These are phyloP conservation scores for Apotomis capreana DNA, from an alignment of 2,888 invertebrate species.

Conservation along the genomic window DNA sequence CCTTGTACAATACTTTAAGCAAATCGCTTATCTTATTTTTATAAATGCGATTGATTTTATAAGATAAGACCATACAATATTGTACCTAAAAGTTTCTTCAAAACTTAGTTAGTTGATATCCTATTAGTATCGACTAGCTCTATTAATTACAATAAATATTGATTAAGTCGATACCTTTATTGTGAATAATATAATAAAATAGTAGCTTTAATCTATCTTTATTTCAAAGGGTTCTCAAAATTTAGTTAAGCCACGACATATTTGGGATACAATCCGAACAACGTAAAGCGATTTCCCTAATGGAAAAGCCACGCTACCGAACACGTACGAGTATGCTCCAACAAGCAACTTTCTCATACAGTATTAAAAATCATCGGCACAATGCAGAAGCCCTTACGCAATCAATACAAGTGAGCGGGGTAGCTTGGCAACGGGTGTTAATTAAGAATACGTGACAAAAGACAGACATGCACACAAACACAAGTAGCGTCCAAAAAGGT, in stretches of 20 bases:
- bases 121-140: too few relatives aligned
- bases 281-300: conserved; percentile 37
- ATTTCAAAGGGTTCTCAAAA: not conserved
- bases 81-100: not conserved
- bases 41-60: not conserved
- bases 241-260: conserved; percentile 12
- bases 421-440: conserved; percentile 76
- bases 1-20: conserved; percentile 32
- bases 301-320: conserved; percentile 32
- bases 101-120: not conserved
- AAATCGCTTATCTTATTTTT: conserved; percentile 23
- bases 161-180: not conserved
- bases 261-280: conserved; percentile 21
- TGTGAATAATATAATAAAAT: not conserved
- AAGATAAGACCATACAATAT: not conserved
- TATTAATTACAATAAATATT: too few relatives aligned
- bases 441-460: conserved; percentile 85
- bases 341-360: conserved; percentile 26
- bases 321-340: conserved; percentile 32
- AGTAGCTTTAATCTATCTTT: not conserved
- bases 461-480: conserved; percentile 81
- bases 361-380: conserved; percentile 61
- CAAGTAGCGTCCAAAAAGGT: conserved; percentile 79
- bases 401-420: conserved; percentile 79
- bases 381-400: conserved; percentile 65